Evolutionary conservation across 2,113 vertebrate genomes (phyloP), one percentile per base, ranked within the genome.

Genomic region (Tragelaphus strepsiceros): DNA sequence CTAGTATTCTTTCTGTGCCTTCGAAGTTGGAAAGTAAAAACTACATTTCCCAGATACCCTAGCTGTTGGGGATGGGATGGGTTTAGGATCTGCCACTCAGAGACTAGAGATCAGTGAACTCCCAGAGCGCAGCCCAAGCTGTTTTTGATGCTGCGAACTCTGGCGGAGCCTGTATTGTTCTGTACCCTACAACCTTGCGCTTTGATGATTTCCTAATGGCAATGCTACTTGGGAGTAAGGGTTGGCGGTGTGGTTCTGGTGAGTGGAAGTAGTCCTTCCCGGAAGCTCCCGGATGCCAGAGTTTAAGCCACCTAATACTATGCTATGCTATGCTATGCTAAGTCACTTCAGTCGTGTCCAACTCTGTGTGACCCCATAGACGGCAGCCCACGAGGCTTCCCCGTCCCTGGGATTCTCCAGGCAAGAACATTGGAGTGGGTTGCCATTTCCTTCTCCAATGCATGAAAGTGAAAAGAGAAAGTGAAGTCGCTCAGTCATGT

Each of bases 101-200:
- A 32, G 12, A 43, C 64, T 2, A 0, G 0, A 1, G 62, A n/a
- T 64, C 35, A 1, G 3, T n/a, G 13, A 9, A 11, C 19, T 13
- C 1, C 0, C 0, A 2, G 17, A 19, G 26, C 3, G 12, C 8
- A 0, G n/a, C 61, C 1, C 14, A 2, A 0, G 11, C 5, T 1
- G 26, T 19, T 16, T 90, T 39, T 13, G 3, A 1, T 10, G 2
- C 21, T 5, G 4, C 0, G 11, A 59, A 54, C 1, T 5, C 32
- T 6, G 6, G 2, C 4, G 4, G 16, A 6, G 1, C 3, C 19
- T 32, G 21, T 58, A 22, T 94, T 86, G 59, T 85, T 64, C 15
- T 15, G 61, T 16, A 35, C 3, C 5, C 30, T 4, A 4, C 30
- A 17, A 9, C 5, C 2, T 74, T 6, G 2, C 1, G 2, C 6